Evolutionary conservation across 2,797 vertebrate genomes (phyloP), one percentile per base, ranked within the genome.

Genomic region (Eulemur rubriventer): DNA sequence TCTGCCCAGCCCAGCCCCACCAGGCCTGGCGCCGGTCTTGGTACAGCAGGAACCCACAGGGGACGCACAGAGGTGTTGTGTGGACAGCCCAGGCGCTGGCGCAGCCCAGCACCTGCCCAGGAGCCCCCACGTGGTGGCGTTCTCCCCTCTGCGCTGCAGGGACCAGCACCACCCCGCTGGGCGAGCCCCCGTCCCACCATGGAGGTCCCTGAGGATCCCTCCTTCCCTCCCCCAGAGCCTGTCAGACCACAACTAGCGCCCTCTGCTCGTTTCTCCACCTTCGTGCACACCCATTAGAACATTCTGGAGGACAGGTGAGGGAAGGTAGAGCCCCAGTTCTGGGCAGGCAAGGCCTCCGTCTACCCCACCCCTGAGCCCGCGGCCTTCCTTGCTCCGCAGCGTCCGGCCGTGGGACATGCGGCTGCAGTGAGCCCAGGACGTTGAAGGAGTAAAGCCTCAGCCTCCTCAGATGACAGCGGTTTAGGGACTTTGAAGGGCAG

Each of bases 51-150:
- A 17, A 57, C 61, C 28, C n/a, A 1, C 4, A 1, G 33, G 26
- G 41, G 28, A 22, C 6, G 22, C 11, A 22, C 48, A n/a, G 0
- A 9, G 12, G 83, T 18, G 7, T 65, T 33, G 1, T 3, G 38
- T 33, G 69, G 43, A 46, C 24, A 17, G 26, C 20, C 14, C 4
- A 7, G 57, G 76, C 12, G 8, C 55, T 6, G 43, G 24, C 33
- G 26, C 13, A 18, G 91, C 48, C 13, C 55, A 8, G 69, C 0
- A 20, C 80, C 59, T 46, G 80, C 41, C 18, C 18, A 0, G 20
- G 59, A 13, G 2, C 16, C 0, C 20, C 52, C n/a, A 18, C 0
- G 2, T 0, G 0, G 13, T 0, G 17, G 65, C 70, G 7, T 12
- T n/a, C 63, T 73, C 41, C 59, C 41, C 28, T 61, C 38, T 35